Percentiles rank a stretch among this genome's conserved stretches.
These are phyloP conservation scores for Teleogryllus occipitalis DNA, from an alignment of 1,140 invertebrate genomes.

Conservation along the genomic window DNA sequence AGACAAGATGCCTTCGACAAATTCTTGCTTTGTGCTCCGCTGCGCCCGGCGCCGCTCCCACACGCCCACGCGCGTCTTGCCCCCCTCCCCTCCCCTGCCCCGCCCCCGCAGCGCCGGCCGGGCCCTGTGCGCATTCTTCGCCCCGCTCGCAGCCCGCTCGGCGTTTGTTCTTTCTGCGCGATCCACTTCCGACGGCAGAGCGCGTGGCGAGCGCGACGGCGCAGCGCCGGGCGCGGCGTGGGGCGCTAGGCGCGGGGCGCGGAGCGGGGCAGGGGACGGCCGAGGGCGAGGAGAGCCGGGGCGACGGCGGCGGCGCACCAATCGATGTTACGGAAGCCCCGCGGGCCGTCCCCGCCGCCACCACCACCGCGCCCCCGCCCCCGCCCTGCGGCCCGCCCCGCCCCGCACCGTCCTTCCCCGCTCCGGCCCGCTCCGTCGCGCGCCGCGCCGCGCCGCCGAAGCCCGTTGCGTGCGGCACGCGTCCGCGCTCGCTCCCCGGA, in stretches of 20 bases:
- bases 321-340: conserved; percentile 2
- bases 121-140: neutral
- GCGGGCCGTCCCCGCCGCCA: neutral
- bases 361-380: no score
- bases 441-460: no score
- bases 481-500: neutral
- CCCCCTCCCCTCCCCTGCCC: no score
- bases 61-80: no score
- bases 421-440: no score
- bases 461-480: neutral
- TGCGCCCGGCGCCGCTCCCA: no score
- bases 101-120: no score
- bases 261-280: no score
- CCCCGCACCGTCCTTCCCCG: neutral
- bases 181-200: neutral
- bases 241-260: no score
- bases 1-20: no score
- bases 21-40: no score
- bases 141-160: neutral
- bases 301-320: conserved; percentile 26
- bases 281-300: neutral
- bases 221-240: neutral
- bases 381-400: no score
- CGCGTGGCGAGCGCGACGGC: conserved; percentile 12
- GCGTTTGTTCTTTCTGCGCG: neutral